phyloP scores from a whole-genome alignment of 2,113 vertebrate species.

The Plotosus lineatus region DNA sequence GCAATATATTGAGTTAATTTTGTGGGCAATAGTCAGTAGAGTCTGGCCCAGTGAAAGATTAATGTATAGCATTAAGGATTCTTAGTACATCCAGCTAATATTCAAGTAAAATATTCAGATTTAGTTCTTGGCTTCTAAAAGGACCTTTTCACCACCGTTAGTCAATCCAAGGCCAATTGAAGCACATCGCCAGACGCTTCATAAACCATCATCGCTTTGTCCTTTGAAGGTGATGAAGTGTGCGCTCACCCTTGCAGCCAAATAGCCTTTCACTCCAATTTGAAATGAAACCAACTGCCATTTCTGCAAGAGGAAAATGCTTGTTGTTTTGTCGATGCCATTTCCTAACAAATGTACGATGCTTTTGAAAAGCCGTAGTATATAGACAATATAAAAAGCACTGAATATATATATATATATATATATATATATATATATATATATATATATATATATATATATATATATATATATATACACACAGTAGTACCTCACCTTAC shows the following conservation, averaged over 20 bases:
- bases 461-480: too few relatives aligned
- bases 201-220: conserved; percentile 36
- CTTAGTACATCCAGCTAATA: background rate
- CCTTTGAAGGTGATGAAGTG: conserved; percentile 33
- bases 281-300: conserved; percentile 18
- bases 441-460: too few relatives aligned
- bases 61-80: conserved; percentile 1
- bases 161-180: conserved; percentile 8
- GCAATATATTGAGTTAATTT: background rate
- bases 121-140: conserved; percentile 1
- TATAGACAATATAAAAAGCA: background rate
- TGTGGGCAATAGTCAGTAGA: background rate
- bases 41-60: background rate
- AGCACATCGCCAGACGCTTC: conserved; percentile 16
- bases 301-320: conserved; percentile 2
- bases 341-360: conserved; percentile 3
- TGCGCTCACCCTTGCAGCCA: conserved; percentile 8
- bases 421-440: too few relatives aligned
- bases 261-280: conserved; percentile 17
- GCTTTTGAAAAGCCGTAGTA: background rate
- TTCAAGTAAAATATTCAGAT: background rate
- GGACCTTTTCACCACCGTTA: conserved; percentile 1
- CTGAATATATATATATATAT: background rate
- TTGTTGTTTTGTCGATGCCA: conserved; percentile 17
- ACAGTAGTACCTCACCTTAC: too few relatives aligned